Evolutionary conservation across 2,113 vertebrate species (phyloP), one percentile per base, ranked within the genome.

Genomic region (Syngnathus floridae): DNA sequence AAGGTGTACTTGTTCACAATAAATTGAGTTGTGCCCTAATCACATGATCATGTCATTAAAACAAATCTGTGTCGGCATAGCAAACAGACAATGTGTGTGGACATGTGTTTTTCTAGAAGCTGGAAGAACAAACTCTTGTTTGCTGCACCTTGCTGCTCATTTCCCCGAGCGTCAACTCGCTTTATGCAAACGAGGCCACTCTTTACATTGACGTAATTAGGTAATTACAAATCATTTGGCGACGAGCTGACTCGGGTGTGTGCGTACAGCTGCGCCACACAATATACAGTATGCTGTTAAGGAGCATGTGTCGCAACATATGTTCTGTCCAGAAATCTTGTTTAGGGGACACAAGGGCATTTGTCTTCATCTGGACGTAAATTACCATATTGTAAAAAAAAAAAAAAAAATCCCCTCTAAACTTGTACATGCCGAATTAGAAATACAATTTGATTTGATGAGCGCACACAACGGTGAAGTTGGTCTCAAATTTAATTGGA

Each of bases 171-270:
- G 66, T 62, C 69, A 83, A 77, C 82, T 77, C 82, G 80, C 64
- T 79, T 79, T 80, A 88, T 87, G 86, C 75, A 84, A 89, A 93
- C 90, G 80, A 92, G 87, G 83, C 79, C 83, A 82, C 91, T 93
- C 92, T 93, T 93, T 36, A 92, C 92, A 91, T 92, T 92, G 91
- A 89, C 86, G 90, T 93, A 93, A 93, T 94, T 92, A 93, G 91
- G 91, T 92, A 92, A 93, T 94, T 93, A 92, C 90, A 92, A 92
- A 92, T 92, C 91, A 90, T 93, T 92, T 93, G 91, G 89, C 91
- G 91, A 90, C 88, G 91, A 92, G 91, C 88, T 91, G 78, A 80
- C 90, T 90, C 88, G 85, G 91, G 92, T 88, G 90, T 90, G 87
- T 81, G 84, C 88, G 91, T 21, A 84, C 86, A 85, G 84, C 81